Conservation (phyloP, 2,797 vertebrate genomes). For the Pseudomugil tenellus region DNA sequence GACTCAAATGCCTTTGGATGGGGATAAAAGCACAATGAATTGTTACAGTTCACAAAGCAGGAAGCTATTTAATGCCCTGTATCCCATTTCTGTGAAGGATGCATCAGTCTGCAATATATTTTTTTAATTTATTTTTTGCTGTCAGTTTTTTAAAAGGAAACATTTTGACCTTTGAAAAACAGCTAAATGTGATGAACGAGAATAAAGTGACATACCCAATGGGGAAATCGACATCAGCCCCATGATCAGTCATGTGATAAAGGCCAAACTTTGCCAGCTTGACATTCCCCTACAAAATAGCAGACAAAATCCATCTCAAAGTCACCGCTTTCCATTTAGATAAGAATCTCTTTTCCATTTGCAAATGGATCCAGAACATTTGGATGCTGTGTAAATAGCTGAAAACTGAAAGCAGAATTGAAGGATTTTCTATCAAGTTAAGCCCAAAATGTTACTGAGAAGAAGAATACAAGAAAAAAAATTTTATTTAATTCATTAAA, state of each 20-base stretch:
- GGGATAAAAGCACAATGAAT: conserved; percentile 60
- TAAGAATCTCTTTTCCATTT: too few relatives aligned
- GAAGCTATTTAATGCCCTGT: conserved; percentile 62
- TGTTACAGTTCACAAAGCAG: conserved; percentile 54
- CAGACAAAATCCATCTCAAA: conserved; percentile 39
- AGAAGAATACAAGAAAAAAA: background rate
- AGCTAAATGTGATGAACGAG: conserved; percentile 53
- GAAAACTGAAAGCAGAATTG: background rate
- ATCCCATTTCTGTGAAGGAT: conserved; percentile 56
- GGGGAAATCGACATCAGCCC: conserved; percentile 97
- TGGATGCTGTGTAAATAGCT: background rate
- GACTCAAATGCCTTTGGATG: conserved; percentile 61
- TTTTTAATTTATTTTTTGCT: conserved; percentile 42
- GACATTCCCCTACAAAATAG: conserved; percentile 88
- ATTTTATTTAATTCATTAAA: too few relatives aligned
- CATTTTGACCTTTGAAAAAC: conserved; percentile 36
- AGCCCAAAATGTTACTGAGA: background rate
- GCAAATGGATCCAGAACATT: background rate
- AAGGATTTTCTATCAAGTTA: background rate
- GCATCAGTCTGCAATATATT: conserved; percentile 36
- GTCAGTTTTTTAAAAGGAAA: conserved; percentile 36
- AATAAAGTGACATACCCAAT: conserved; percentile 87
- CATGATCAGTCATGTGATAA: conserved; percentile 97
- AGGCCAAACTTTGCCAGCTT: conserved; percentile 97
- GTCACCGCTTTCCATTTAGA: background rate